Base-by-base conservation (phyloP, 1,140 invertebrate species). In the Pseudomyrmex gracilis region DNA sequence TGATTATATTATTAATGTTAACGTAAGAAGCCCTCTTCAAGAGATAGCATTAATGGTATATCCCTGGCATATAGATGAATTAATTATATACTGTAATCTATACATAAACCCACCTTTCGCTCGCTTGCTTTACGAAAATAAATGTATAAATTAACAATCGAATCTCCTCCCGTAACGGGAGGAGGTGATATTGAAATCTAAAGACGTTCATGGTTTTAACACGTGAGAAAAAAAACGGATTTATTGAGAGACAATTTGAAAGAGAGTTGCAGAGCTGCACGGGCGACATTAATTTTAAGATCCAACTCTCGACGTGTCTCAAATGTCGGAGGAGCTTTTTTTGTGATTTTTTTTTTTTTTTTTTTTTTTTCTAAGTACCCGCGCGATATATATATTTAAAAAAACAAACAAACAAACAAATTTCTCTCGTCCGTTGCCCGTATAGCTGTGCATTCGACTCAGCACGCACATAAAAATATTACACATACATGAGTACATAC, bases 111-210 rank as follows among this genome's bases (percentile, higher is more conserved):
- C 87, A 91, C 84, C 83, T 89, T 92, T 86, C 90, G 90, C 86
- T 91, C 88, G 92, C 92, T 93, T 93, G 92, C 91, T 93, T 93
- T 85, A 91, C 89, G 85, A 90, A 90, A 92, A 91, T 91, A 88
- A 90, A 91, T 91, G 90, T 93, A 92, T 91, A 87, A 87, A 86
- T 87, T 84, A 61, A 87, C 68, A 24, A 91, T 91, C 85, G 89
- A 90, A n/a, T n/a, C n/a, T 87, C 80, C 85, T 87, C 87, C 87
- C 86, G 85, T 15, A 85, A n/a, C 76, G 73, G 43, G 61, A 76
- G 43, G 61, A 90, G 64, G 78, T 86, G 53, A 89, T 73, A 86
- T 87, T 34, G 34, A 89, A 87, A 82, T 80, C 88, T 90, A 90
- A 91, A 84, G 60, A 89, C 74, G 87, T 85, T 80, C 17, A 68